These are phyloP conservation scores for Pangasianodon hypophthalmus DNA, from an alignment of 2,113 vertebrate species.

Conservation along the genomic window DNA sequence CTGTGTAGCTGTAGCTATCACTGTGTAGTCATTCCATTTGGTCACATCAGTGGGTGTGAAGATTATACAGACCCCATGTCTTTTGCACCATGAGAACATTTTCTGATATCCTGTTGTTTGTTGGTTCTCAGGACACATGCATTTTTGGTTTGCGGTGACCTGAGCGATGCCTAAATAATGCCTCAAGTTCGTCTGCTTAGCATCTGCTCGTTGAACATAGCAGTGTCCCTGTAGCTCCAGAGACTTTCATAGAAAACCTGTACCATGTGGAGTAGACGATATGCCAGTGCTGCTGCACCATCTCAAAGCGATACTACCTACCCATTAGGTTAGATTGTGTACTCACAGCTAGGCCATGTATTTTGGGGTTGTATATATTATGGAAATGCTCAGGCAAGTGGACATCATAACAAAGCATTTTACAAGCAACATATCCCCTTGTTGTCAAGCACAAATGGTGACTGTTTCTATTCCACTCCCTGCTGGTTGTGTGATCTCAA, in stretches of 20 bases:
- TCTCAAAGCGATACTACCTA: neutral
- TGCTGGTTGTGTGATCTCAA: slow-evolving; percentile 32
- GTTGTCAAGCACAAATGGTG: slow-evolving; percentile 3
- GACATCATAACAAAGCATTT: slow-evolving; percentile 35
- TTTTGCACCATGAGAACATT: neutral
- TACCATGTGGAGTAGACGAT: neutral
- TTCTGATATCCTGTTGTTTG: slow-evolving; percentile 12
- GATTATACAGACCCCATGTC: neutral
- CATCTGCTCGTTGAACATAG: slow-evolving; percentile 11
- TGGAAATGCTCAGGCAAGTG: neutral
- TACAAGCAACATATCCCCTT: slow-evolving; percentile 3
- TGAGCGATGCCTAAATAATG: slow-evolving; percentile 3
- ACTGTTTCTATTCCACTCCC: slow-evolving; percentile 28
- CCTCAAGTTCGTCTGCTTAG: slow-evolving; percentile 8
- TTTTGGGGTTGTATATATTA: slow-evolving; percentile 27
- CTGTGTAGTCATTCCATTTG: neutral
- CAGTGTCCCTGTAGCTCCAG: neutral
- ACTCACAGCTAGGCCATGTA: slow-evolving; percentile 10
- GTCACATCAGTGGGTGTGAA: neutral
- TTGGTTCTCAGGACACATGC: neutral
- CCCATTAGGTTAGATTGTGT: neutral
- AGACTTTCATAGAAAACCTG: neutral
- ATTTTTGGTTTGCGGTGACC: neutral
- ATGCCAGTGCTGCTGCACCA: neutral
- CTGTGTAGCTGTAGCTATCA: neutral